Percentiles rank a stretch among this genome's conserved stretches.
Conservation (phyloP, 2,888 invertebrate genomes). For the Eristalis arbustorum region DNA sequence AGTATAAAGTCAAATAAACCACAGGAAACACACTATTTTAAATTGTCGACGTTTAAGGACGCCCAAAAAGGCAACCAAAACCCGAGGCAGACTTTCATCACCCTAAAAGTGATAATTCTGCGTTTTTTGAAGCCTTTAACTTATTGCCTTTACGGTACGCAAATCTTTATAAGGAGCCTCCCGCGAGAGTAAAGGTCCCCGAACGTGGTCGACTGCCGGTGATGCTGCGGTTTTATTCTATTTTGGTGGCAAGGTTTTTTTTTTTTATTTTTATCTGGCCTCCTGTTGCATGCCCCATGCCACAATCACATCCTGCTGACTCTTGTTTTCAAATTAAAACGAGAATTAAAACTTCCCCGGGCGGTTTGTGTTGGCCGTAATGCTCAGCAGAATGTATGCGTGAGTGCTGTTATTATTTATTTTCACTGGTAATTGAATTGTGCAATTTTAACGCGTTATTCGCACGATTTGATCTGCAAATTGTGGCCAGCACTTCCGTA, state of each 20-base stretch:
- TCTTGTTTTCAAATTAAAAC: background rate
- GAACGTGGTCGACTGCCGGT: background rate
- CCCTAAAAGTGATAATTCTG: background rate
- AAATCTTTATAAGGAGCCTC: background rate
- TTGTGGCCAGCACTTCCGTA: background rate
- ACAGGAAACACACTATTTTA: too few species aligned
- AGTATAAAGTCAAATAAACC: too few species aligned
- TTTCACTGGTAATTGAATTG: background rate
- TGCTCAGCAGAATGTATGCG: background rate
- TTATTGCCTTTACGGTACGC: background rate
- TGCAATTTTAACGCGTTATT: background rate
- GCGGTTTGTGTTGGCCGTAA: background rate
- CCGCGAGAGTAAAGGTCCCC: background rate
- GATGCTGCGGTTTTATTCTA: background rate
- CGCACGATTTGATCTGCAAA: background rate
- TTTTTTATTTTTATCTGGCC: background rate
- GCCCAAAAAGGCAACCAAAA: too few species aligned
- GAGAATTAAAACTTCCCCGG: background rate
- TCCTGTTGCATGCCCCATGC: background rate
- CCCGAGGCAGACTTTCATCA: too few species aligned
- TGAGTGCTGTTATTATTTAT: background rate
- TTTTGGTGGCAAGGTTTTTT: background rate
- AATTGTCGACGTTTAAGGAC: too few species aligned
- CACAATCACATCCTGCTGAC: background rate
- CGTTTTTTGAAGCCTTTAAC: background rate